Conservation (phyloP, 2,113 vertebrate species). For the Antechinus flavipes region DNA sequence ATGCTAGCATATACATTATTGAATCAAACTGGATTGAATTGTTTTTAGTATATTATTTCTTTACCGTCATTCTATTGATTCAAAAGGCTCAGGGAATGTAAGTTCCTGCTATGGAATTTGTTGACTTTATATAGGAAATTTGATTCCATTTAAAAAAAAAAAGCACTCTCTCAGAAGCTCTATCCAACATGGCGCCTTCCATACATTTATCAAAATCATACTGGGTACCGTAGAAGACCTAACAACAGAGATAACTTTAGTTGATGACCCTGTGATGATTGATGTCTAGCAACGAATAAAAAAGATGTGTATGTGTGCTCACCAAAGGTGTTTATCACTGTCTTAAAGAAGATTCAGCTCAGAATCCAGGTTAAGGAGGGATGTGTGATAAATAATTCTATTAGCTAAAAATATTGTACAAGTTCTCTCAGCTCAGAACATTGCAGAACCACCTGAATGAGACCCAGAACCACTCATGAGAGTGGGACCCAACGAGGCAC, state of each 20-base stretch:
- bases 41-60: neutral
- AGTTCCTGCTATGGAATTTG: neutral
- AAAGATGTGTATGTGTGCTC: neutral
- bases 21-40: neutral
- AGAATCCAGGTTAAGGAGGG: neutral
- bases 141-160: neutral
- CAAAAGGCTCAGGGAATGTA: neutral
- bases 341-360: neutral
- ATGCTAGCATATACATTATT: neutral
- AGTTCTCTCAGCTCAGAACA: neutral
- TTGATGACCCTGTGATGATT: neutral
- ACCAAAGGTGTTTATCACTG: neutral
- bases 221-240: neutral
- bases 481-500: no score
- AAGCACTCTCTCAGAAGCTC: neutral
- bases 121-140: neutral
- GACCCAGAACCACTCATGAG: neutral
- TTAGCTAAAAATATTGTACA: neutral
- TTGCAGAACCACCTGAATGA: neutral
- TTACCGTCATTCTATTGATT: neutral
- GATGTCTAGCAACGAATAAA: neutral
- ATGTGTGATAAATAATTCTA: neutral
- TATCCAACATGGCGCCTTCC: neutral
- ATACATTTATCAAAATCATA: neutral
- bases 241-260: neutral